Conservation (phyloP, 2,888 invertebrate species). For the Argyra leucocephala region DNA sequence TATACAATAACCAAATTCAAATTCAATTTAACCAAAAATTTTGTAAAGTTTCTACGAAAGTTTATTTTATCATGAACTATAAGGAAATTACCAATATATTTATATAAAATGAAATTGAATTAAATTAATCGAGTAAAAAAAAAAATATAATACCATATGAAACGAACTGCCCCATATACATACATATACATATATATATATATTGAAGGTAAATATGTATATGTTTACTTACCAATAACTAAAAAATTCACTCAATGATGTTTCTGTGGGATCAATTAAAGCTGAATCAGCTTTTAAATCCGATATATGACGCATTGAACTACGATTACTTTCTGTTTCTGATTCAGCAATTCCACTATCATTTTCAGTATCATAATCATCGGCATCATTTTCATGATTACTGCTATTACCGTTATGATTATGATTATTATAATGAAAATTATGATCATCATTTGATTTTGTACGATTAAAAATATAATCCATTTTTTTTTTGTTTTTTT, state of each 20-base stretch:
- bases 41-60: too few relatives aligned
- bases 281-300: not conserved
- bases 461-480: not conserved
- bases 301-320: constrained; percentile 4
- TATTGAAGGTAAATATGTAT: too few relatives aligned
- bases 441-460: not conserved
- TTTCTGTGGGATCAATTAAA: not conserved
- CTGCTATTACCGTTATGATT: not conserved
- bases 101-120: too few relatives aligned
- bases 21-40: too few relatives aligned
- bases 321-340: not conserved
- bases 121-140: too few relatives aligned
- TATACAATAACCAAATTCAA: too few relatives aligned
- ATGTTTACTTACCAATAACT: constrained; percentile 1
- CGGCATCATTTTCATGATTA: not conserved
- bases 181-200: too few relatives aligned
- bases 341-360: constrained; percentile 32
- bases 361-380: constrained; percentile 24
- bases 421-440: not conserved
- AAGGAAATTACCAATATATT: too few relatives aligned
- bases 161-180: too few relatives aligned
- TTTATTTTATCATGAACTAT: too few relatives aligned
- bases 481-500: not conserved
- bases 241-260: constrained; percentile 1
- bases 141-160: too few relatives aligned